Conservation (phyloP, 2,113 vertebrate species). For the Fregetta grallaria region DNA sequence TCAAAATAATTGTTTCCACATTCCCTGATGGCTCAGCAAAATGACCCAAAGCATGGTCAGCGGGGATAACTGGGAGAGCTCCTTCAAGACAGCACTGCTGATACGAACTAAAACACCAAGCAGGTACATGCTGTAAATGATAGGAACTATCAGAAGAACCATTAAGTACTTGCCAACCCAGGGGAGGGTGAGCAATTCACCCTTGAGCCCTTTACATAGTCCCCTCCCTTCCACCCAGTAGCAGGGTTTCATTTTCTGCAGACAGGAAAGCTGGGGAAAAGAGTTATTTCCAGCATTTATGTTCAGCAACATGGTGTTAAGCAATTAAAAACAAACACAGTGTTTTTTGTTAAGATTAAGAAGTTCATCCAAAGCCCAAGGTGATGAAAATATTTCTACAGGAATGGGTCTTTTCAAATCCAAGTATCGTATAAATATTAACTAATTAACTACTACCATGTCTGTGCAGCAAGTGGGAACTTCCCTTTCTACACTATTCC, state of each 20-base stretch:
- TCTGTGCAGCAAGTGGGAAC: not conserved
- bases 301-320: not conserved
- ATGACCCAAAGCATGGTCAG: not conserved
- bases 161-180: not conserved
- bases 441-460: not conserved
- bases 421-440: not conserved
- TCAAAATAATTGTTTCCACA: not conserved
- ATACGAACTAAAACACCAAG: not conserved
- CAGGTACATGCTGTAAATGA: not conserved
- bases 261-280: constrained; percentile 24
- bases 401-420: not conserved
- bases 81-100: not conserved
- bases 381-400: not conserved
- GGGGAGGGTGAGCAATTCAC: not conserved
- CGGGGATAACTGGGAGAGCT: not conserved
- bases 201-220: not conserved
- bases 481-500: not conserved
- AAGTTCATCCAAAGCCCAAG: not conserved
- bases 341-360: not conserved
- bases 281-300: constrained; percentile 50
- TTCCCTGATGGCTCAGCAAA: not conserved
- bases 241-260: not conserved
- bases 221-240: not conserved
- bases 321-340: not conserved
- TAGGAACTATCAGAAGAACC: not conserved